phyloP scores from a whole-genome alignment of 2,113 vertebrate genomes.

The Taurulus bubalis region DNA sequence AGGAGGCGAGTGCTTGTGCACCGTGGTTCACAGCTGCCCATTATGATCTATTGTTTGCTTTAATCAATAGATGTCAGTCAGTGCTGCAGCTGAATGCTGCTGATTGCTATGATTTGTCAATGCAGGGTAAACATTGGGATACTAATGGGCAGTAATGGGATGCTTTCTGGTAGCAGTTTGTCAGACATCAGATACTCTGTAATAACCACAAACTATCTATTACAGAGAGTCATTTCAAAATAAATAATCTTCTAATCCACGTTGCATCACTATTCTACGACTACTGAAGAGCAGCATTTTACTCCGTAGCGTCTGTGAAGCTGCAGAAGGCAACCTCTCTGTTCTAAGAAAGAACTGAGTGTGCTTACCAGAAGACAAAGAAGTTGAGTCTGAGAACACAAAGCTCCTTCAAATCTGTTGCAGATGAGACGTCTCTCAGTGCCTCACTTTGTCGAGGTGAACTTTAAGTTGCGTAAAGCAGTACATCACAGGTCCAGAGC shows the following conservation, averaged over 20 bases:
- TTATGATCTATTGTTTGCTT: conserved; percentile 75
- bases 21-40: conserved; percentile 65
- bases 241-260: neutral
- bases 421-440: conserved; percentile 20
- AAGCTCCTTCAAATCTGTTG: conserved; percentile 11
- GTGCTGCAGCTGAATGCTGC: conserved; percentile 57
- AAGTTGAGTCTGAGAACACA: conserved; percentile 27
- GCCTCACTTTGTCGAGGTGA: conserved; percentile 2
- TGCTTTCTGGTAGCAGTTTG: conserved; percentile 57
- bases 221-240: conserved; percentile 6
- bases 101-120: conserved; percentile 78
- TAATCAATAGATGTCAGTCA: conserved; percentile 79
- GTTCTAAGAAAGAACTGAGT: neutral
- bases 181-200: conserved; percentile 53
- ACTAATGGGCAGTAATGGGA: conserved; percentile 75
- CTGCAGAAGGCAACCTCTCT: neutral
- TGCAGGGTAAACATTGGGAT: conserved; percentile 69
- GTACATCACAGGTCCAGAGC: conserved; percentile 10
- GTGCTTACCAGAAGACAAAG: conserved; percentile 37
- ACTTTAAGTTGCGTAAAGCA: conserved; percentile 28
- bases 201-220: conserved; percentile 55
- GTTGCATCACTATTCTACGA: conserved; percentile 21
- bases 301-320: neutral
- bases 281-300: conserved; percentile 13
- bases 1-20: conserved; percentile 41